Conservation (phyloP, 2,113 vertebrate genomes). For the Halichoeres trimaculatus region DNA sequence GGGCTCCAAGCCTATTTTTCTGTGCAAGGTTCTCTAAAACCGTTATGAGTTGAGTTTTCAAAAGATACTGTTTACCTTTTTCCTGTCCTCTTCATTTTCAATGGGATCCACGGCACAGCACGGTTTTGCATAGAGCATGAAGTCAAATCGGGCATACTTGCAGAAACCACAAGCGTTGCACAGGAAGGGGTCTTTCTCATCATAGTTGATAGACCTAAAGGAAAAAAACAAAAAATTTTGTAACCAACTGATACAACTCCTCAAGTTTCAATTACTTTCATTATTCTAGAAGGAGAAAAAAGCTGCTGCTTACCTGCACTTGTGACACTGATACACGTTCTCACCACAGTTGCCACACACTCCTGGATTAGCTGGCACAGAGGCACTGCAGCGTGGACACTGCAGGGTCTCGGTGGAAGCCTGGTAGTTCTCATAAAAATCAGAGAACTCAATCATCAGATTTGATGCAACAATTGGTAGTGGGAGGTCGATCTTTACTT, state of each 20-base stretch:
- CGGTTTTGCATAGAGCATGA: conserved; percentile 97
- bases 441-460: conserved; percentile 98
- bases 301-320: conserved; percentile 89
- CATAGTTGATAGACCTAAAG: conserved; percentile 96
- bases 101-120: conserved; percentile 99
- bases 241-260: neutral
- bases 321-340: conserved; percentile 98
- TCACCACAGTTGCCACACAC: conserved; percentile 98
- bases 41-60: neutral
- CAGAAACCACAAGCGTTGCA: conserved; percentile 99
- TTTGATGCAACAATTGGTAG: conserved; percentile 98
- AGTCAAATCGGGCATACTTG: conserved; percentile 98
- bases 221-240: neutral
- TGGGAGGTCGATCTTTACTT: conserved; percentile 97
- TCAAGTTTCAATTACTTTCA: neutral
- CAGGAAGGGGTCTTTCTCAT: conserved; percentile 98
- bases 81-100: conserved; percentile 97
- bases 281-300: neutral
- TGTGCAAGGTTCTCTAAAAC: neutral
- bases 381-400: conserved; percentile 97
- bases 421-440: conserved; percentile 99
- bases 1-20: neutral
- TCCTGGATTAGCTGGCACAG: conserved; percentile 95
- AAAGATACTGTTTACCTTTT: conserved; percentile 86
- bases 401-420: conserved; percentile 97